Conservation (phyloP, 2,113 vertebrate genomes). For the Mixornis gularis region DNA sequence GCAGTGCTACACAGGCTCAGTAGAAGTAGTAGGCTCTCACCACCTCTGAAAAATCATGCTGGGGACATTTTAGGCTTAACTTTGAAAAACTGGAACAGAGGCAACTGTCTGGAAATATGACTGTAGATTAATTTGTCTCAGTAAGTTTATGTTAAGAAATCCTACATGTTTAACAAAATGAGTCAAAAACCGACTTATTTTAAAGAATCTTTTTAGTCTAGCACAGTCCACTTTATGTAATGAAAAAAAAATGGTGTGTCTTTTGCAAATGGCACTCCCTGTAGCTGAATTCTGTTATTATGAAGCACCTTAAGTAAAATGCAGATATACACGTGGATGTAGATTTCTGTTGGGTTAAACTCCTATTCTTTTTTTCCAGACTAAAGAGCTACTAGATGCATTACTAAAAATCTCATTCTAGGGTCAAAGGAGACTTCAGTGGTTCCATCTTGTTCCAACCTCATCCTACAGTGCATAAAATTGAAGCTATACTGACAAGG, state of each 20-base stretch:
- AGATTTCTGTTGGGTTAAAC: background rate
- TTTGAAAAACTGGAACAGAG: background rate
- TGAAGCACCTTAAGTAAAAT: background rate
- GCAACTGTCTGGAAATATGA: background rate
- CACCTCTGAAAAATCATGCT: background rate
- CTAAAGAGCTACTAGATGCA: background rate
- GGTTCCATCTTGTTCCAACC: background rate
- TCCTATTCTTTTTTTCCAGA: background rate
- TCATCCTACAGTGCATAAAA: accelerated
- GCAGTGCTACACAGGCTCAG: background rate
- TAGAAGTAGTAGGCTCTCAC: background rate
- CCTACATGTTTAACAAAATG: background rate
- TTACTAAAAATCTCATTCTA: background rate
- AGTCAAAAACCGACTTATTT: accelerated
- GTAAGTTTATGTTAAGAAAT: background rate
- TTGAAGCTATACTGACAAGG: background rate
- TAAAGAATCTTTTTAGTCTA: background rate
- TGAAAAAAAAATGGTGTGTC: background rate
- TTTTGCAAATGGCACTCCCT: background rate
- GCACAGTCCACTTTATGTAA: background rate
- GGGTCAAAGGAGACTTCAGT: background rate
- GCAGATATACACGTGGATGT: background rate
- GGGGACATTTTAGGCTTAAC: background rate
- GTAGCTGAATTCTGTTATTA: background rate
- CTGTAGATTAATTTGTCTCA: background rate